Evolutionary conservation across 2,888 invertebrate genomes (phyloP).

Genomic region (Balanococcus diminutus): DNA sequence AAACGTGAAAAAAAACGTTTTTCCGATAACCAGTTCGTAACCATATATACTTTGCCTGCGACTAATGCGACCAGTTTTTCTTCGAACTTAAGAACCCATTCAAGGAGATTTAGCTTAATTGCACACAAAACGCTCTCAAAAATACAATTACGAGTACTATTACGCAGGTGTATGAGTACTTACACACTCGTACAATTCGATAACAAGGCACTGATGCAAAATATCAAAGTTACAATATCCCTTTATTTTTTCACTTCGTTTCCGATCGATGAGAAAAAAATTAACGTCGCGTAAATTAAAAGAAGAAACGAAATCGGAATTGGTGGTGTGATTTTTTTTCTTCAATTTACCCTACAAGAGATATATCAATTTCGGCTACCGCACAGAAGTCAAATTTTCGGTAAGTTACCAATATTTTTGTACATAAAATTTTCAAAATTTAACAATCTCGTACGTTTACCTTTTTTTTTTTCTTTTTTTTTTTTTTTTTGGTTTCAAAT

Average conservation of each 20-base stretch:
- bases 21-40: conserved; percentile 21
- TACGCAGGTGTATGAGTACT: not conserved
- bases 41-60: not conserved
- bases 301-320: not conserved
- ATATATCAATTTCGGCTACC: not conserved
- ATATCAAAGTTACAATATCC: not conserved
- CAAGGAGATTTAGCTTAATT: conserved; percentile 30
- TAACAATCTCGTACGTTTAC: no score
- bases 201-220: not conserved
- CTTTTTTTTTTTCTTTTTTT: no score
- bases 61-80: conserved; percentile 12
- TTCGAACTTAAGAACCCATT: not conserved
- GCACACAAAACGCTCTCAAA: not conserved
- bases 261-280: not conserved
- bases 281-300: not conserved
- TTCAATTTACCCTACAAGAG: not conserved
- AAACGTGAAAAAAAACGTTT: not conserved
- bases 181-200: not conserved
- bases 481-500: no score
- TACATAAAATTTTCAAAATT: not conserved
- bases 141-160: not conserved
- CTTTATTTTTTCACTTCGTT: not conserved
- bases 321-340: not conserved
- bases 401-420: not conserved
- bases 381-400: no score